Evolutionary conservation across 2,888 invertebrate genomes (phyloP).

Genomic region (Rhimphoctona megacephalus): DNA sequence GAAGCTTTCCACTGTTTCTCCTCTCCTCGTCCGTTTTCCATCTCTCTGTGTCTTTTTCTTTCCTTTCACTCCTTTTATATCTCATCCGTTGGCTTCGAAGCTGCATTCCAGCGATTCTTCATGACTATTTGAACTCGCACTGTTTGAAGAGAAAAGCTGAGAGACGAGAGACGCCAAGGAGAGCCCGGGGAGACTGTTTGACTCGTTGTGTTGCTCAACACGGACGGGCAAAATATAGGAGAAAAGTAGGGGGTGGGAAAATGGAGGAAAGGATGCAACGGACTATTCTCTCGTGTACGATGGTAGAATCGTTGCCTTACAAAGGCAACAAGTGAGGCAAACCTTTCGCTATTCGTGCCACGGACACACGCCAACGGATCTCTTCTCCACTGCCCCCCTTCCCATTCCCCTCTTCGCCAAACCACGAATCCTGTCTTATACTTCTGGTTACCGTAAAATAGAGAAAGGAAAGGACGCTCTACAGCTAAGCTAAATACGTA

Average conservation of each 20-base stretch:
- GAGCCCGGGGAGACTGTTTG: slow-evolving; percentile 39
- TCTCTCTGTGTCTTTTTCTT: background rate
- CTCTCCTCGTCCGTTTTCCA: slow-evolving; percentile 8
- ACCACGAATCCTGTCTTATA: slow-evolving; percentile 6
- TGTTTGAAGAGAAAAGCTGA: slow-evolving; percentile 49
- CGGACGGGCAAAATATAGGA: background rate
- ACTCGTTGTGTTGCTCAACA: slow-evolving; percentile 18
- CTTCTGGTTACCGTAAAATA: background rate
- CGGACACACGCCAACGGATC: slow-evolving; percentile 32
- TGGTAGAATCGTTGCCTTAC: slow-evolving; percentile 52
- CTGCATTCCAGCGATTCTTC: slow-evolving; percentile 58
- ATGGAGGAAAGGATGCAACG: slow-evolving; percentile 14
- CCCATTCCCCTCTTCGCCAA: background rate
- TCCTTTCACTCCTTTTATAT: background rate
- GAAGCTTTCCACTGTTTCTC: slow-evolving; percentile 27
- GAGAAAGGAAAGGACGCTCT: background rate
- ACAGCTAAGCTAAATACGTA: slow-evolving; percentile 7
- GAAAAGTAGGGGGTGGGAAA: background rate
- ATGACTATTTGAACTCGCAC: slow-evolving; percentile 41
- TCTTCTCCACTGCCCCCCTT: background rate
- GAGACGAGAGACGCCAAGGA: slow-evolving; percentile 26
- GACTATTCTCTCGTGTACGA: slow-evolving; percentile 42
- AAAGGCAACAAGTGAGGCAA: slow-evolving; percentile 67
- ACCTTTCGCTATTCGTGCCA: slow-evolving; percentile 57
- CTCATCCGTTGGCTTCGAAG: slow-evolving; percentile 10